These are phyloP conservation scores for Batillaria attramentaria DNA, from an alignment of 1,140 invertebrate species.

Conservation along the genomic window DNA sequence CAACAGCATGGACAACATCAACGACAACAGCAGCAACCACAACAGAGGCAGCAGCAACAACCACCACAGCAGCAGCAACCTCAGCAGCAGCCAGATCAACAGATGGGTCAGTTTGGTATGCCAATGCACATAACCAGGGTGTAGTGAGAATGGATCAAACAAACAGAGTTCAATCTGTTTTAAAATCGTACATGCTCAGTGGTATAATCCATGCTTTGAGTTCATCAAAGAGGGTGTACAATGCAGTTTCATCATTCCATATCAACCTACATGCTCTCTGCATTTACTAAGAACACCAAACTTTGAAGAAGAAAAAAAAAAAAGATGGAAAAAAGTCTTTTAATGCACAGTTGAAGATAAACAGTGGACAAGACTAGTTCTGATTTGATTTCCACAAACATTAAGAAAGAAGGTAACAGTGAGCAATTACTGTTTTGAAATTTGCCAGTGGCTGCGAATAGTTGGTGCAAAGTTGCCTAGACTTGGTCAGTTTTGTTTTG, in stretches of 20 bases:
- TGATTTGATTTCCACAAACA: too few relatives aligned
- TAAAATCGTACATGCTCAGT: neutral
- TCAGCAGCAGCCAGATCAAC: neutral
- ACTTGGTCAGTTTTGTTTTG: too few relatives aligned
- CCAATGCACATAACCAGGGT: neutral
- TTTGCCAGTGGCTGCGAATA: too few relatives aligned
- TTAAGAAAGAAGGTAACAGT: too few relatives aligned
- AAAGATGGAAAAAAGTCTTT: too few relatives aligned
- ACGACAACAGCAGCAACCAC: neutral
- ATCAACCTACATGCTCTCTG: neutral
- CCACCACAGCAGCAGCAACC: neutral
- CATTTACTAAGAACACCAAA: too few relatives aligned
- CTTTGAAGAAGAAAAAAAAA: too few relatives aligned
- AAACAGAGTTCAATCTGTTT: neutral
- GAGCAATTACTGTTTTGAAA: too few relatives aligned
- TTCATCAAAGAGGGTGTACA: neutral
- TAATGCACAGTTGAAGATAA: too few relatives aligned
- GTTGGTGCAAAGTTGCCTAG: too few relatives aligned
- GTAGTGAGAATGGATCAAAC: neutral
- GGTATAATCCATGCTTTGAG: neutral
- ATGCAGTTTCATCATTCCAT: neutral
- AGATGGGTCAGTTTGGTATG: neutral
- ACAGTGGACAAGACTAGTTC: too few relatives aligned
- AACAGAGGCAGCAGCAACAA: neutral
- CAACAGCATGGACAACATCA: neutral